Conservation (phyloP, 1,140 invertebrate genomes). For the Gryllus bimaculatus region DNA sequence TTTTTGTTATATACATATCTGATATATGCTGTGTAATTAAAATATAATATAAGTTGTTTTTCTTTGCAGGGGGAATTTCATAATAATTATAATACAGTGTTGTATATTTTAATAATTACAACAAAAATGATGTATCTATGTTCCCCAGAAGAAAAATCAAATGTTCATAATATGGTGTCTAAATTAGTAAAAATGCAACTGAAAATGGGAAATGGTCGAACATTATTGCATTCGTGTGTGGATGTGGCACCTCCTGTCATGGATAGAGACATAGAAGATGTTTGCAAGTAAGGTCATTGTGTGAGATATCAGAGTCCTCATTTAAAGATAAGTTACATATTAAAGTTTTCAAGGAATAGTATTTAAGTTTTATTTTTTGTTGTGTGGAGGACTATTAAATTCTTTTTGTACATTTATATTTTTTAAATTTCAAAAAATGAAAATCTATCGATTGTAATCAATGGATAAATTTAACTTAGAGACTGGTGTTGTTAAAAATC, state of each 20-base stretch:
- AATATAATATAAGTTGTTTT: neutral
- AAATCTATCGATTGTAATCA: no score
- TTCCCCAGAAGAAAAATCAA: conserved; percentile 44
- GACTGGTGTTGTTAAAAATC: no score
- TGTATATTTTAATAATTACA: conserved; percentile 81
- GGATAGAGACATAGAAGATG: conserved; percentile 83
- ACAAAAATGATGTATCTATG: conserved; percentile 54
- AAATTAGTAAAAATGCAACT: conserved; percentile 53
- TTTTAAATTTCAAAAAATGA: no score
- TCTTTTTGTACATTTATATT: no score
- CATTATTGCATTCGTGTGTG: conserved; percentile 72
- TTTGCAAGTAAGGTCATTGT: conserved; percentile 56
- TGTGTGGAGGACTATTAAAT: no score
- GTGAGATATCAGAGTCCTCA: no score
- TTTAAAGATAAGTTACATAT: no score
- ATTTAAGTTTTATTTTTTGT: no score
- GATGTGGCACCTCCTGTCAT: conserved; percentile 77
- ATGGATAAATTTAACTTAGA: no score
- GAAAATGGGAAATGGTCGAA: conserved; percentile 60
- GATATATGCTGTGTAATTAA: neutral
- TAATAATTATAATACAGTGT: conserved; percentile 70
- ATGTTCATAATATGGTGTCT: conserved; percentile 52
- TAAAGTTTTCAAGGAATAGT: no score
- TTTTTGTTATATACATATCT: neutral
- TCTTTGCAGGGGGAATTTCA: conserved; percentile 67